Base-by-base conservation (phyloP, 2,888 invertebrate genomes). In the Dexiosoma caninum region DNA sequence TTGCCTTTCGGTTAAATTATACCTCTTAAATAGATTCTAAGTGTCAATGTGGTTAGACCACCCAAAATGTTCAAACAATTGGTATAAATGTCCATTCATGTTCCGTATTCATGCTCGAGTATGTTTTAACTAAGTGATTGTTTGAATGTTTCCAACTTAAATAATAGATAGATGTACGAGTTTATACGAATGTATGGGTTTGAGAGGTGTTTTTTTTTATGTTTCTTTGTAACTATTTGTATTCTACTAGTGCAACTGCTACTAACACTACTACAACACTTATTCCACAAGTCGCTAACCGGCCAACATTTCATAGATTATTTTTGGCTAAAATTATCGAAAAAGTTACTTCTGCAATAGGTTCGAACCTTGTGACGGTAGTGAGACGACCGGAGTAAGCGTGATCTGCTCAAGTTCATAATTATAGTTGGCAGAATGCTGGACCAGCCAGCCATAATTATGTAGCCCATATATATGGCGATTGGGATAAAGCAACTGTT, bases 1-100 rank as follows among this genome's bases (percentile, higher is more conserved):
- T 23, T 71, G 37, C 60, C 60, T 60, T 59, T 59, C 27, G 60
- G 66, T 71, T 62, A 51, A 72, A 72, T 81, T 77, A 77, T 69
- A 72, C 64, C 77, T 74, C 59, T 69, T 77, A 70, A 77, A 81
- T 81, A 70, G 77, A 77, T 77, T 74, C 69, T 49, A 77, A 81
- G 72, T 81, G 72, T 69, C 69, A 77, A 77, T 81, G 77, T 46
- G 77, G 81, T 81, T 69, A 74, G 81, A 81, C 81, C 81, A 81
- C 81, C 77, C 81, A 81, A 81, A 77, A 69, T 69, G 69, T 74
- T 74, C 40, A 62, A 69, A 74, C 74, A 74, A 74, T 72, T 74
- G 72, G 66, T 72, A 72, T 72, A 53, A 67, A 74, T 71, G 67
- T 69, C 69, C 69, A 78, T 66, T 32, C 19, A 77, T 70, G 10